Base-by-base conservation (phyloP, 2,888 invertebrate species). In the Scaptodrosophila latifasciaeformis region DNA sequence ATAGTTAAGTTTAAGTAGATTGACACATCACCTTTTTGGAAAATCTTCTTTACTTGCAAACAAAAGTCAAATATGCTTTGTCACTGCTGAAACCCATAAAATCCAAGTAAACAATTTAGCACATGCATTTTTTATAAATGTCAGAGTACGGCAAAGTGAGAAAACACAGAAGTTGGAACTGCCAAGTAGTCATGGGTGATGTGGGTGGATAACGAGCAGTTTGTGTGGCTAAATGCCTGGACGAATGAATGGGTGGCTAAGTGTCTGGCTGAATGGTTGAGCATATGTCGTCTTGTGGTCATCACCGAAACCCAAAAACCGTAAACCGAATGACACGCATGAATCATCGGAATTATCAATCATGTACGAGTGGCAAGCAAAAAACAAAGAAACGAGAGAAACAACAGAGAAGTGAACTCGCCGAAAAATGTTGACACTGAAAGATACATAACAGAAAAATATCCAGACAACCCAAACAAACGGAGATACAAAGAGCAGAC, bases 331-430 rank as follows among this genome's bases (percentile, higher is more conserved):
- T 78, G 75, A 75, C 60, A 79, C 72, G 79, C 79, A 76, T 81
- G 75, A 76, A 63, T 76, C 75, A 76, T 81, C 81, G 62, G 60
- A 72, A 81, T 79, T 79, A 76, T 76, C 76, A 76, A 76, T 76
- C 76, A 76, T 81, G 54, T 76, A 67, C 62, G 67, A 80, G 78
- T 66, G 74, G 62, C 52, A 54, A 37, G 67, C 59, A 78, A 21
- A 40, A 54, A 59, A 42, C 53, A 62, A 64, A 64, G 58, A 44
- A 52, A 17, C 39, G 21, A 37, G 43, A 47, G 27, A 29, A 64
- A 59, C 54, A 42, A 19, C 49, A 29, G 17, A 17, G 10, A 45
- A 45, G 39, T 27, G 47, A 50, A 55, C 55, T 43, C 45, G 29
- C 37, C 39, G 42, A 48, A 54, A 37, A 59, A 49, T 64, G 59